Percentiles rank a stretch among this genome's conserved stretches.
These are phyloP conservation scores for Yponomeuta cagnagella DNA, from an alignment of 2,888 invertebrate genomes.

Conservation along the genomic window DNA sequence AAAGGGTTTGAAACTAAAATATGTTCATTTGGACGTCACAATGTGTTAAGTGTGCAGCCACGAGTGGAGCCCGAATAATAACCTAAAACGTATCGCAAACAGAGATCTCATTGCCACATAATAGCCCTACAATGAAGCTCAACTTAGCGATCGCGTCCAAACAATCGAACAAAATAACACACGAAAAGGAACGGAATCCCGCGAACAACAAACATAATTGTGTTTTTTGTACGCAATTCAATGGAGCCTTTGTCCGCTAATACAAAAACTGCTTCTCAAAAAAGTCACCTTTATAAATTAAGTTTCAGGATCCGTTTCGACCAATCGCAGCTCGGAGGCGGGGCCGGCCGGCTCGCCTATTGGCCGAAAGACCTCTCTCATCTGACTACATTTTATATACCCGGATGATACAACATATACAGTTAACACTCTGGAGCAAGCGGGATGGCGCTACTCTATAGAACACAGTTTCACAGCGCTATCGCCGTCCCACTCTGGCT, in stretches of 20 bases:
- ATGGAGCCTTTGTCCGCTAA: slow-evolving; percentile 59
- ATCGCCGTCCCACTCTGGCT: slow-evolving; percentile 40
- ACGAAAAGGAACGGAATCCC: slow-evolving; percentile 55
- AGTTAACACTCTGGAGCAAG: slow-evolving; percentile 65
- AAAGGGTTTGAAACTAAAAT: not conserved
- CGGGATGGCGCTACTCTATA: slow-evolving; percentile 46
- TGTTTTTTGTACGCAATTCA: slow-evolving; percentile 68
- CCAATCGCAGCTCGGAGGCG: slow-evolving; percentile 60
- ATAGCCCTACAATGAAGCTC: slow-evolving; percentile 27
- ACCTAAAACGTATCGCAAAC: slow-evolving; percentile 27
- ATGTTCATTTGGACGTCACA: slow-evolving; percentile 19
- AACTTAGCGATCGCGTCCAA: slow-evolving; percentile 32
- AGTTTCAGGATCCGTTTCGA: slow-evolving; percentile 56
- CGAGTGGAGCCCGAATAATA: slow-evolving; percentile 21
- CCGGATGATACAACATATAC: slow-evolving; percentile 75
- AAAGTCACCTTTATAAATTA: slow-evolving; percentile 74
- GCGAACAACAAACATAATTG: slow-evolving; percentile 72
- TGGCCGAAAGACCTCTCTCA: slow-evolving; percentile 48
- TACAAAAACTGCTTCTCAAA: slow-evolving; percentile 65
- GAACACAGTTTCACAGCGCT: slow-evolving; percentile 58
- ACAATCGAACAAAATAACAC: slow-evolving; percentile 50
- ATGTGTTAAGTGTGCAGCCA: slow-evolving; percentile 19
- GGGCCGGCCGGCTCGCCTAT: slow-evolving; percentile 38
- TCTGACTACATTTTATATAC: slow-evolving; percentile 74
- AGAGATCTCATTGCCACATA: slow-evolving; percentile 41